These are phyloP conservation scores for Arnoldichthys spilopterus DNA, from an alignment of 2,797 vertebrate species.

Conservation along the genomic window DNA sequence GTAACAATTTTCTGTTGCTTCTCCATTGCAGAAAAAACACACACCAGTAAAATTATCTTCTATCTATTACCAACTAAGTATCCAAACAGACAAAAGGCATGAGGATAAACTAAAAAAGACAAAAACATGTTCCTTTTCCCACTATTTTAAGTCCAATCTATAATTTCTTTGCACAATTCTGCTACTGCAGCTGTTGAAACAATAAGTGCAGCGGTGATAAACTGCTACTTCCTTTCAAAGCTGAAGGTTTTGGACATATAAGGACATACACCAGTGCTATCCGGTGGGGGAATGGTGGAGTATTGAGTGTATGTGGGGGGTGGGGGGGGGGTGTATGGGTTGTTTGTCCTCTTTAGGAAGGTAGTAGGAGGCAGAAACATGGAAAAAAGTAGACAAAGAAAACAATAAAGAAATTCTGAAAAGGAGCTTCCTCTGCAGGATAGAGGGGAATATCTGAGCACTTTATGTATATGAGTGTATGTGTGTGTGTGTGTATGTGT, in stretches of 20 bases:
- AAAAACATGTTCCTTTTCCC: neutral
- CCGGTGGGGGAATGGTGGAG: slow-evolving; percentile 57
- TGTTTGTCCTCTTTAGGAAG: slow-evolving; percentile 67
- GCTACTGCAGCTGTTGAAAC: slow-evolving; percentile 61
- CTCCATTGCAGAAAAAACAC: neutral
- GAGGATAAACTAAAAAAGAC: neutral
- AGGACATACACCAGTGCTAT: slow-evolving; percentile 65
- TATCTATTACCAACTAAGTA: no score
- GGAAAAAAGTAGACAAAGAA: slow-evolving; percentile 48
- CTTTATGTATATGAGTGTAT: neutral
- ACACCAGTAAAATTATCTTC: no score
- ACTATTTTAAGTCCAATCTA: neutral
- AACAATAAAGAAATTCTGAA: slow-evolving; percentile 61
- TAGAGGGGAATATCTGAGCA: slow-evolving; percentile 40
- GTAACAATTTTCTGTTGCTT: neutral
- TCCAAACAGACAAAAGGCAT: neutral
- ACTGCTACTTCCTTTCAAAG: slow-evolving; percentile 71
- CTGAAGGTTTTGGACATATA: slow-evolving; percentile 75
- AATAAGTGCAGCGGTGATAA: slow-evolving; percentile 68
- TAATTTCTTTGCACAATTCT: slow-evolving; percentile 45
- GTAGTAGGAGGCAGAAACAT: slow-evolving; percentile 57
- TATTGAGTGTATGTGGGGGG: no score
- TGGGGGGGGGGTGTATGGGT: no score
- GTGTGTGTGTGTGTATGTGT: slow-evolving; percentile 5
- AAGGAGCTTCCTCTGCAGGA: slow-evolving; percentile 60